Conservation (phyloP, 2,797 vertebrate species). For the Parotocinclus haroldoi region DNA sequence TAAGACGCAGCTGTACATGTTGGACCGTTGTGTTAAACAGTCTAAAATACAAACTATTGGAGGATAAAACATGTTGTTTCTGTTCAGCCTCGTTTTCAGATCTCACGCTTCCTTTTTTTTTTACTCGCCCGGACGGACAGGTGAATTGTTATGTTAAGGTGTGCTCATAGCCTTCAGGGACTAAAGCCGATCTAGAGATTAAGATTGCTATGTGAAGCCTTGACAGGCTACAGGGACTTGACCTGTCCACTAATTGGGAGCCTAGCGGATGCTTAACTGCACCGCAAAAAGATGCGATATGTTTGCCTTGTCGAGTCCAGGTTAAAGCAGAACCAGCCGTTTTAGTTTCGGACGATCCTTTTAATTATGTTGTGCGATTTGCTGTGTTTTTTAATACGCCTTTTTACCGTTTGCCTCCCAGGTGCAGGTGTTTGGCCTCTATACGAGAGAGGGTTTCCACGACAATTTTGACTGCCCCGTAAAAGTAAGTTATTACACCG, state of each 20-base stretch:
- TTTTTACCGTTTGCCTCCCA: slow-evolving; percentile 50
- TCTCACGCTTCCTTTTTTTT: slow-evolving; percentile 10
- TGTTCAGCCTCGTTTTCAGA: slow-evolving; percentile 46
- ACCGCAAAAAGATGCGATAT: slow-evolving; percentile 11
- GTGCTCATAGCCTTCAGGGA: slow-evolving; percentile 56
- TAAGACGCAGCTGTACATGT: no score
- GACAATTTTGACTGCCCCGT: slow-evolving; percentile 96
- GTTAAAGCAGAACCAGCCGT: slow-evolving; percentile 15
- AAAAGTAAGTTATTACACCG: slow-evolving; percentile 79
- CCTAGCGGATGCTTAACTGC: slow-evolving; percentile 60
- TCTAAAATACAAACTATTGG: no score
- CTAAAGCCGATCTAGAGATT: slow-evolving; percentile 56
- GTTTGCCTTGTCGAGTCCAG: slow-evolving; percentile 28
- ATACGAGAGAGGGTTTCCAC: slow-evolving; percentile 93
- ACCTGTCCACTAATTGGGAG: slow-evolving; percentile 74
- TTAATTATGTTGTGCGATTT: background rate
- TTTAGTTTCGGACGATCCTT: slow-evolving; percentile 24
- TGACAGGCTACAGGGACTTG: slow-evolving; percentile 66
- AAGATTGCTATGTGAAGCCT: slow-evolving; percentile 62
- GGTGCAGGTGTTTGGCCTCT: slow-evolving; percentile 95
- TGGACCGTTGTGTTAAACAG: no score
- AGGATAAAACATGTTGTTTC: no score
- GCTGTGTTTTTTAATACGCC: background rate
- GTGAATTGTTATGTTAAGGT: slow-evolving; percentile 57
- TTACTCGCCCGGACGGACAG: slow-evolving; percentile 38